Evolutionary conservation across 2,888 invertebrate species (phyloP), one percentile per base, ranked within the genome.

Genomic region (Melipona bicolor): DNA sequence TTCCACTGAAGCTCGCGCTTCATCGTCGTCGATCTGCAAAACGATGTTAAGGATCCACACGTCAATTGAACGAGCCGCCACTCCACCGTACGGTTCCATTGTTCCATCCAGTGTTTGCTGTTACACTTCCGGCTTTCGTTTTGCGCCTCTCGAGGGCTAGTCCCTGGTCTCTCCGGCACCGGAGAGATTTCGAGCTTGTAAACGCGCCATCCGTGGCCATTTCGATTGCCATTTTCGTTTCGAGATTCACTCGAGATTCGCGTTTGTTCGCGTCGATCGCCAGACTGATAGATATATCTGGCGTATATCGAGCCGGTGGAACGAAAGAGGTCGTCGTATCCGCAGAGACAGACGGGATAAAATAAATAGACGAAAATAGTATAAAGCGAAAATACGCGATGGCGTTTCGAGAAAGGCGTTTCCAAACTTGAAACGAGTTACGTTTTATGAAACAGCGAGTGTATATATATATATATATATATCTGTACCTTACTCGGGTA

Each of bases 1-100:
- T n/a, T 36, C 17, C 73, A 43, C 43, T 43, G 43, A 9, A 43
- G 81, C 87, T 67, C 75, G 65, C 64, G 81, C 77, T 83, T 83
- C 65, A 54, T 27, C 61, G 68, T 61, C 79, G 80, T 70, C 77
- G 81, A 87, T 86, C 80, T 80, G 87, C 81, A 71, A 83, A 86
- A 84, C 82, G 83, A 82, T 84, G 83, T 80, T 86, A 87, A 88
- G 83, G 86, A 87, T 79, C 62, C 77, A 71, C 77, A 71, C 87
- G 83, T 84, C 86, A 76, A 82, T 84, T 78, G 79, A 79, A 77
- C 81, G 78, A 54, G 74, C n/a, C 17, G 54, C 59, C 43, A 73
- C 65, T 62, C 73, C 9, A 15, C 74, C 21, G 27, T 56, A 43
- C 62, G 24, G 9, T 43, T 6, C 70, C 70, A 80, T 81, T 83